Evolutionary conservation across 2,888 invertebrate genomes (phyloP), one percentile per base, ranked within the genome.

Genomic region (Drosophila helvetica): DNA sequence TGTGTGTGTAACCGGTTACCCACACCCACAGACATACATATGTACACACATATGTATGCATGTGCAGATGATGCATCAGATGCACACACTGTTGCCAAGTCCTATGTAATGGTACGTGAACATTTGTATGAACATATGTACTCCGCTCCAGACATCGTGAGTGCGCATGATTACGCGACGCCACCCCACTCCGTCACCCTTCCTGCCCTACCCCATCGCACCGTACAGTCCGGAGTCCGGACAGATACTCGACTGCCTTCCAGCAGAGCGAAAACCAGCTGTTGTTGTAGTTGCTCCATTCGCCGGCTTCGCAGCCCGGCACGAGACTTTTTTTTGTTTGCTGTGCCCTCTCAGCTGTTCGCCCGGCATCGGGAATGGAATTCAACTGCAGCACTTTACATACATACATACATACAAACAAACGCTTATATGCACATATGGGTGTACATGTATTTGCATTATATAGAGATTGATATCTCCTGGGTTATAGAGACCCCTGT

Each of bases 341-440:
- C n/a, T n/a, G 38, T n/a, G 7, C n/a, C 15, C n/a, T 38, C 84
- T 83, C 85, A 84, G 86, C 86, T 82, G 80, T 81, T 78, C 80
- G 77, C 78, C 81, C 77, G 80, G 69, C 60, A 33, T 67, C 45
- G 76, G 71, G 70, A 53, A 64, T 75, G 73, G 75, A 78, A 81
- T 83, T 80, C 84, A 77, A 84, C 81, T 84, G 82, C 82, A 84
- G 74, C 77, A 80, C 74, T 83, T 81, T 76, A 79, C 73, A 74
- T 78, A 64, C 47, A 22, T 46, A 22, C n/a, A n/a, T n/a, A n/a
- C n/a, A n/a, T 76, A 79, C 73, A 74, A 77, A 64, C 47, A 22
- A 42, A 22, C 22, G 4, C 22, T 6, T 25, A 25, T 27, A 8
- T 8, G 27, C 8, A 27, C 27, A 27, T 27, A 27, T 8, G 27